A percentile compares a stretch with the other conserved stretches of the same genome.
These are phyloP conservation scores for Tachystola acroxantha DNA, from an alignment of 2,888 invertebrate species.

Conservation along the genomic window DNA sequence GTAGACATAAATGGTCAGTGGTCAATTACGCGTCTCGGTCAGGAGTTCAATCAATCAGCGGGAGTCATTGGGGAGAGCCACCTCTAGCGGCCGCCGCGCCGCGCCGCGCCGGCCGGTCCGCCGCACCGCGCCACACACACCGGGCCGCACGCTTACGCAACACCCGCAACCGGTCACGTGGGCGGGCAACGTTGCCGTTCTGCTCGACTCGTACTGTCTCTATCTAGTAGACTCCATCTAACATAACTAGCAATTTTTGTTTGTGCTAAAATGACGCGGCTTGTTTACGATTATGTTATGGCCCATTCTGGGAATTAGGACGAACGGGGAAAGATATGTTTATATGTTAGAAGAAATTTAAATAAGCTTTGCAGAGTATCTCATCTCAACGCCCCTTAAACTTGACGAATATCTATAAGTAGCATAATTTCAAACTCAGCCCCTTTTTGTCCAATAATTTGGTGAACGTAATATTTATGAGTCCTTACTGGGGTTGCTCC, in stretches of 20 bases:
- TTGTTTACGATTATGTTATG: slow-evolving; percentile 64
- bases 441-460: no score
- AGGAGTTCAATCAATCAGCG: slow-evolving; percentile 32
- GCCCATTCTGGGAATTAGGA: slow-evolving; percentile 62
- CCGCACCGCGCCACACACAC: slow-evolving; percentile 37
- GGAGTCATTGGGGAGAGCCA: slow-evolving; percentile 14
- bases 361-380: no score
- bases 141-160: slow-evolving; percentile 66
- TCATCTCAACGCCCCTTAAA: no score
- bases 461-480: no score
- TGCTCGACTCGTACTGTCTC: slow-evolving; percentile 47
- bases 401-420: no score
- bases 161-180: slow-evolving; percentile 70
- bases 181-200: slow-evolving; percentile 67
- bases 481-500: no score
- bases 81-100: no score
- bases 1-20: background rate
- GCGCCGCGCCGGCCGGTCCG: slow-evolving; percentile 15
- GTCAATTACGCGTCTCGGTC: slow-evolving; percentile 19
- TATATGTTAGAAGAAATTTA: no score
- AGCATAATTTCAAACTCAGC: no score
- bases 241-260: slow-evolving; percentile 64
- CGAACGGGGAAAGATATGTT: slow-evolving; percentile 22
- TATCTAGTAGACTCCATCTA: slow-evolving; percentile 50
- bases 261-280: slow-evolving; percentile 67